Conservation (phyloP, 1,140 invertebrate genomes). For the Anastrepha obliqua region DNA sequence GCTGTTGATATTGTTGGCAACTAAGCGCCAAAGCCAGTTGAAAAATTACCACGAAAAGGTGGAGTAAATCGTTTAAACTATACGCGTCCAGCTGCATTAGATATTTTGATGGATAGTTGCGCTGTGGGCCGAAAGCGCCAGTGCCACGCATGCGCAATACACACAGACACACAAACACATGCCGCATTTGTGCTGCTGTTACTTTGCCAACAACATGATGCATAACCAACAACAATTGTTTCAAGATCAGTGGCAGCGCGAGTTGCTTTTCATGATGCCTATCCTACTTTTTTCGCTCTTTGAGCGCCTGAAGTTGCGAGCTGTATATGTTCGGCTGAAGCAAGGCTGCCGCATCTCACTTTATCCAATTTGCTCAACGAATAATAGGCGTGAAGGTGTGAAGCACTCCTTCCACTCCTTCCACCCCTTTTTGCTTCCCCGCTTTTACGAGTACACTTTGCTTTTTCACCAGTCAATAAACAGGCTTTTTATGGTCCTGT, state of each 20-base stretch:
- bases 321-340: not conserved
- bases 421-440: too few relatives aligned
- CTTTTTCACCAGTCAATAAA: not conserved
- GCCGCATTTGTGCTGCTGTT: not conserved
- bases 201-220: not conserved
- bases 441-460: not conserved
- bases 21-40: conserved; percentile 40
- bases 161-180: not conserved
- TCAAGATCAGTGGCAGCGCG: conserved; percentile 38
- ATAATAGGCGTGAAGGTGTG: conserved; percentile 33
- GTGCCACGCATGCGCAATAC: not conserved
- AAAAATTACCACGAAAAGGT: conserved; percentile 48
- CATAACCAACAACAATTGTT: not conserved
- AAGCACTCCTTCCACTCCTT: not conserved
- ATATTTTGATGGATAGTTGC: conserved; percentile 8
- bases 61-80: conserved; percentile 23
- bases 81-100: conserved; percentile 2
- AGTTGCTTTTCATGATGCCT: not conserved
- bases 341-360: not conserved
- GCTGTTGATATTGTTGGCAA: not conserved
- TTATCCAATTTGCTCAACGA: not conserved
- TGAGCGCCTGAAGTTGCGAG: not conserved
- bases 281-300: not conserved
- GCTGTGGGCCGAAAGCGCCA: not conserved
- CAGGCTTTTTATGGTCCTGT: conserved; percentile 10